Conservation (phyloP, 2,113 vertebrate genomes). For the Casuarius casuarius region DNA sequence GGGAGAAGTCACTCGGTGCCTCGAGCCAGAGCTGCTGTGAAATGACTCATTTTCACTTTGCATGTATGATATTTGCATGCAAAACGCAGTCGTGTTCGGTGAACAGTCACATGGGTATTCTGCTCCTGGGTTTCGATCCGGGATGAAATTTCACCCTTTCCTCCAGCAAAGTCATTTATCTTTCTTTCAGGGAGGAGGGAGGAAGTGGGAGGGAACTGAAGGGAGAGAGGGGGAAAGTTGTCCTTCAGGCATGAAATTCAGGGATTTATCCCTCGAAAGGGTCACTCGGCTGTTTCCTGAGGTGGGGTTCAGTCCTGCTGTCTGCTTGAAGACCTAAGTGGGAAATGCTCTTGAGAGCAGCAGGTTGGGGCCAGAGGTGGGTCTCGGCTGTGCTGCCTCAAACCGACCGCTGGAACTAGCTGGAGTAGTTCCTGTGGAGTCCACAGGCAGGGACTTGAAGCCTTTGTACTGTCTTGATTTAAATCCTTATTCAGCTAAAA, state of each 20-base stretch:
- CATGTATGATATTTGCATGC: constrained; percentile 64
- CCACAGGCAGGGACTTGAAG: not conserved
- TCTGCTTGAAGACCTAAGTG: not conserved
- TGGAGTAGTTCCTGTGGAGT: not conserved
- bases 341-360: not conserved
- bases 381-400: not conserved
- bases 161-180: constrained; percentile 67
- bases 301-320: not conserved
- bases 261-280: constrained; percentile 36
- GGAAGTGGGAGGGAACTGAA: constrained; percentile 42
- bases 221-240: not conserved
- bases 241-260: constrained; percentile 31
- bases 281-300: not conserved
- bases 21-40: constrained; percentile 59
- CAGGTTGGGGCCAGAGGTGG: not conserved
- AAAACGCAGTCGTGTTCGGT: not conserved
- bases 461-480: not conserved
- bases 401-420: fast-evolving
- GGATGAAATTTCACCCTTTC: constrained; percentile 75
- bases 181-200: constrained; percentile 62
- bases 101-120: constrained; percentile 36
- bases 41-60: constrained; percentile 69
- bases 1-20: constrained; percentile 59
- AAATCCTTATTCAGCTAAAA: not conserved
- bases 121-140: constrained; percentile 41